These are phyloP conservation scores for Cantharis nigra DNA, from an alignment of 2,888 invertebrate genomes.

Conservation along the genomic window DNA sequence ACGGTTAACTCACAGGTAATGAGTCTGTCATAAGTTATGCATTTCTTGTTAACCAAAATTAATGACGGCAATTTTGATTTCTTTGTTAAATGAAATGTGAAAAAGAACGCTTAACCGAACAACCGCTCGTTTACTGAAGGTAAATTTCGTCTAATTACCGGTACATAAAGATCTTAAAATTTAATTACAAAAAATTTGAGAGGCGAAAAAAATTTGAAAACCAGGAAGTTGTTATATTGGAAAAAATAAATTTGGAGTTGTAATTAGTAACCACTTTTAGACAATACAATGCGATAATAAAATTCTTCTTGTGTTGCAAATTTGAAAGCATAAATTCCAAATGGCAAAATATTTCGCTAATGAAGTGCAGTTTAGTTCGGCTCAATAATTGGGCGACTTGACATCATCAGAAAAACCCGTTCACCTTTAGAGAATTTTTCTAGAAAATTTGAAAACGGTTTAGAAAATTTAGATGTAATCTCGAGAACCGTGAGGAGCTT, in stretches of 20 bases:
- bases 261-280: conserved; percentile 2
- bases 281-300: conserved; percentile 7
- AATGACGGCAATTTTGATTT: background rate
- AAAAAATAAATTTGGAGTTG: background rate
- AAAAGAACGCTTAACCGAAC: background rate
- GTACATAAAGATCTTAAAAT: background rate
- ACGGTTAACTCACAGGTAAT: background rate
- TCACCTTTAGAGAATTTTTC: background rate
- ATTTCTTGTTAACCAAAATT: background rate
- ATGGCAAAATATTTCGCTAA: conserved; percentile 18
- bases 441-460: conserved; percentile 9
- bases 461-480: conserved; percentile 39
- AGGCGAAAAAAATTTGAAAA: background rate
- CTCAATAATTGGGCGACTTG: conserved; percentile 15
- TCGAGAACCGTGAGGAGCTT: conserved; percentile 38
- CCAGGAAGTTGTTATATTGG: background rate
- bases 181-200: background rate
- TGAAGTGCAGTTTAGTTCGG: conserved; percentile 10
- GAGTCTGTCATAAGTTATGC: background rate
- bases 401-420: conserved; percentile 5
- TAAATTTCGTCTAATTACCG: background rate
- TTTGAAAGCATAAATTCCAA: conserved; percentile 14
- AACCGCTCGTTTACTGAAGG: background rate
- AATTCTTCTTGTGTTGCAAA: conserved; percentile 9
- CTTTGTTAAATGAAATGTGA: background rate